phyloP scores from a whole-genome alignment of 2,888 invertebrate species.

The Crematogaster levior region DNA sequence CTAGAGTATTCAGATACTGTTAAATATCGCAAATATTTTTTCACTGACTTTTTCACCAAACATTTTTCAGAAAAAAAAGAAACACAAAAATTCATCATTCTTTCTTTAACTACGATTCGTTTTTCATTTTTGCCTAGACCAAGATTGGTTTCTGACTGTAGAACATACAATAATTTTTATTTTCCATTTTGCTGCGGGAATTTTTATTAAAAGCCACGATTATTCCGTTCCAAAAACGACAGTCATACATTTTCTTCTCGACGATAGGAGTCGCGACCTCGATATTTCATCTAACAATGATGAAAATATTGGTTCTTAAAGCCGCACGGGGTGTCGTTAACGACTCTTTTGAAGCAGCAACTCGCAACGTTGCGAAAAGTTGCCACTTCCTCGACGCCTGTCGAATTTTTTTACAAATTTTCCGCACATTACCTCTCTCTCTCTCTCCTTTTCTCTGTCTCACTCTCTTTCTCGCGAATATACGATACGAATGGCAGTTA shows the following conservation, averaged over 20 bases:
- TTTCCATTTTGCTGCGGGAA: not conserved
- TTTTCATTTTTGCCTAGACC: slow-evolving; percentile 10
- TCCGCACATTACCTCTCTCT: slow-evolving; percentile 31
- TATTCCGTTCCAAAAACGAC: not conserved
- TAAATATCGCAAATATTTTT: too few relatives aligned
- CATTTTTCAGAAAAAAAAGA: too few relatives aligned
- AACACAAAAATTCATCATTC: too few relatives aligned
- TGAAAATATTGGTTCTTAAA: slow-evolving; percentile 84
- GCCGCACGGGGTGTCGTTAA: slow-evolving; percentile 82
- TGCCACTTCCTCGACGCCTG: slow-evolving; percentile 67
- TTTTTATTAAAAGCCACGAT: not conserved
- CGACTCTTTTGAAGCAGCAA: slow-evolving; percentile 58
- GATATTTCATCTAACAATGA: slow-evolving; percentile 81
- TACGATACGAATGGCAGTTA: not conserved
- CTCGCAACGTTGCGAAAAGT: slow-evolving; percentile 55
- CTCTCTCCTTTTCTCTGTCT: not conserved
- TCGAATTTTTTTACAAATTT: slow-evolving; percentile 66
- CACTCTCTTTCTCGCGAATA: not conserved
- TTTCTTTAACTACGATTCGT: not conserved
- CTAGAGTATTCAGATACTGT: not conserved
- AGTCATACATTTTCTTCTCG: slow-evolving; percentile 56
- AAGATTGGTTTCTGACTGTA: not conserved
- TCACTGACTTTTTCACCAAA: too few relatives aligned
- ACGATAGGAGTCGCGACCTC: slow-evolving; percentile 66
- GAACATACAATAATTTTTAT: not conserved